Evolutionary conservation across 2,888 invertebrate genomes (phyloP).

Genomic region (Tribolium freemani): DNA sequence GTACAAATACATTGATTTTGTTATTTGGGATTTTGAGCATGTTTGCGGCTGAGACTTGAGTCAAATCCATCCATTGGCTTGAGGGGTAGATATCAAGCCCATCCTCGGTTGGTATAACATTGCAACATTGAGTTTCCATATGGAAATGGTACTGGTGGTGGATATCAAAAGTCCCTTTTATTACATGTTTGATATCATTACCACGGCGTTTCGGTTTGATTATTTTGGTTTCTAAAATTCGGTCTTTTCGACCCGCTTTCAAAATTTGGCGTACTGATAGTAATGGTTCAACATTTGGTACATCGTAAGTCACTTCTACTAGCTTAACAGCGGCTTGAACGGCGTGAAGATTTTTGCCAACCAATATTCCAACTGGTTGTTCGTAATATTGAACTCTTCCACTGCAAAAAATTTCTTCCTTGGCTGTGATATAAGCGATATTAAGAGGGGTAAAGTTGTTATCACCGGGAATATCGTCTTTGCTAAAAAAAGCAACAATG

Average conservation of each 20-base stretch:
- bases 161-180: constrained; percentile 73
- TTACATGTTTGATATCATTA: constrained; percentile 60
- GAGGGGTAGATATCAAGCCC: constrained; percentile 76
- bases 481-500: constrained; percentile 75
- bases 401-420: constrained; percentile 71
- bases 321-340: constrained; percentile 74
- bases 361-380: constrained; percentile 82
- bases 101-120: constrained; percentile 77
- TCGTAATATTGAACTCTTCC: constrained; percentile 76
- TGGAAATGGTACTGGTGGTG: constrained; percentile 82
- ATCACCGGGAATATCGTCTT: constrained; percentile 79
- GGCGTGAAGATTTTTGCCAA: constrained; percentile 74
- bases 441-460: constrained; percentile 72
- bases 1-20: constrained; percentile 80
- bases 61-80: constrained; percentile 76
- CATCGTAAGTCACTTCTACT: constrained; percentile 73
- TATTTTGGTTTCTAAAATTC: constrained; percentile 64
- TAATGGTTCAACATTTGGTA: constrained; percentile 67
- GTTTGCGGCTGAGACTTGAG: constrained; percentile 71
- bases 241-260: constrained; percentile 65
- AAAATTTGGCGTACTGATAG: constrained; percentile 70
- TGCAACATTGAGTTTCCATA: constrained; percentile 81
- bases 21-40: constrained; percentile 40
- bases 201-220: constrained; percentile 64
- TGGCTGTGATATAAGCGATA: constrained; percentile 39